Evolutionary conservation across 2,888 invertebrate species (phyloP).

Genomic region (Acrobeloides nanus): DNA sequence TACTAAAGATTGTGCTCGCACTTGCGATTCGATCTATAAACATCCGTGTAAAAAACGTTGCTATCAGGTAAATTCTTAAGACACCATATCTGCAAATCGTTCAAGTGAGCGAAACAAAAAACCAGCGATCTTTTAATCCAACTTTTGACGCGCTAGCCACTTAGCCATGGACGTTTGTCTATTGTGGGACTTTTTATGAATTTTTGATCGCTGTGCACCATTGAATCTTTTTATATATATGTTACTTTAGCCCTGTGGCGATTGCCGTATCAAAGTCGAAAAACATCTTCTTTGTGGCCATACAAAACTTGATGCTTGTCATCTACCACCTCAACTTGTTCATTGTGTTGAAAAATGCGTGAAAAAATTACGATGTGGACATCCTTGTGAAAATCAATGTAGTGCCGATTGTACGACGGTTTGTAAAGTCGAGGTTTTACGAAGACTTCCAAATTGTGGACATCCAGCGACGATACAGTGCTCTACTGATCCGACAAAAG

Average conservation of each 20-base stretch:
- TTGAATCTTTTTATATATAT: not conserved
- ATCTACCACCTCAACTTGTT: slow-evolving; percentile 14
- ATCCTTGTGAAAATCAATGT: too few relatives aligned
- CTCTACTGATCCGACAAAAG: not conserved
- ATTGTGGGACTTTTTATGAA: not conserved
- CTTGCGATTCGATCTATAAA: not conserved
- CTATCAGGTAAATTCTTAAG: slow-evolving; percentile 6
- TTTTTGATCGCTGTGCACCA: not conserved
- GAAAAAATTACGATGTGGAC: slow-evolving; percentile 11
- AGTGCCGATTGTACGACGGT: too few relatives aligned
- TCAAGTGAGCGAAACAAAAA: too few relatives aligned
- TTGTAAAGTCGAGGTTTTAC: slow-evolving; percentile 5
- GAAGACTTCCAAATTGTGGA: slow-evolving; percentile 31
- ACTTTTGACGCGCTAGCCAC: too few relatives aligned
- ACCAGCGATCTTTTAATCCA: too few relatives aligned
- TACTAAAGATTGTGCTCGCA: slow-evolving; percentile 36
- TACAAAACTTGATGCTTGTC: slow-evolving; percentile 19
- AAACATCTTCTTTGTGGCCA: slow-evolving; percentile 41
- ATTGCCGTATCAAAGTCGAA: slow-evolving; percentile 30
- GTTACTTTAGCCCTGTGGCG: slow-evolving; percentile 54
- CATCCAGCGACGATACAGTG: slow-evolving; percentile 27
- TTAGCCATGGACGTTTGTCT: too few relatives aligned
- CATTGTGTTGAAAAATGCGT: slow-evolving; percentile 8
- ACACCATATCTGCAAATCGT: not conserved
- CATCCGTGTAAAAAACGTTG: slow-evolving; percentile 16